phyloP scores from a whole-genome alignment of 2,797 vertebrate species.

The Agapornis canus region DNA sequence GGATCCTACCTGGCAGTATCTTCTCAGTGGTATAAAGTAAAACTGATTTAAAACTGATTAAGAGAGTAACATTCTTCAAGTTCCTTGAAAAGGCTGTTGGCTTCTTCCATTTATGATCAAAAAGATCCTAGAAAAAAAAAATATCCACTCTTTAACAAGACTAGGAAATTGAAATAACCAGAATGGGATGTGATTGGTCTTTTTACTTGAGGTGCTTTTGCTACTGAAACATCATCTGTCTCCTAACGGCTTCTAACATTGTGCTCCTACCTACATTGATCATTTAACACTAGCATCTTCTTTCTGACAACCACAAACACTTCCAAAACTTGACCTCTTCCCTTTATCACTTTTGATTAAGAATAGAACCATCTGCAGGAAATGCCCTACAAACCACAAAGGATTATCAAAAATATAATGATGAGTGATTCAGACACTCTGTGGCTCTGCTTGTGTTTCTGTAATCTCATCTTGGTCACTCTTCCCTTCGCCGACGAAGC shows the following conservation, averaged over 20 bases:
- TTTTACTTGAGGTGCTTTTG: constrained; percentile 47
- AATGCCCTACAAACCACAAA: constrained; percentile 64
- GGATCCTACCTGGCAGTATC: constrained; percentile 23
- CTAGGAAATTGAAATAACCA: constrained; percentile 60
- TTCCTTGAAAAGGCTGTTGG: constrained; percentile 28
- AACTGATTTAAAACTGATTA: constrained; percentile 38
- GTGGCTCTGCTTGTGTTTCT: constrained; percentile 1
- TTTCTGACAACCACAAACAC: constrained; percentile 63
- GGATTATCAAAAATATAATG: constrained; percentile 64
- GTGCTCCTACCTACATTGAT: constrained; percentile 54
- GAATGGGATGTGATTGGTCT: constrained; percentile 50
- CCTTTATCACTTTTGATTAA: constrained; percentile 63
- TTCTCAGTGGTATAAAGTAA: constrained; percentile 21
- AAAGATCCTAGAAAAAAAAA: constrained; percentile 48
- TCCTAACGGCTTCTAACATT: constrained; percentile 55
- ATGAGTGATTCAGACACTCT: constrained; percentile 49
- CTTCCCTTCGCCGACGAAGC: constrained; percentile 73
- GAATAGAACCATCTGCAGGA: constrained; percentile 55
- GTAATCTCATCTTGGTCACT: constrained; percentile 56
- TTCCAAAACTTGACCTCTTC: constrained; percentile 67
- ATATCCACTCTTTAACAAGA: constrained; percentile 12
- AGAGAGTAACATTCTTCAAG: constrained; percentile 31
- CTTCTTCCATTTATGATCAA: constrained; percentile 52
- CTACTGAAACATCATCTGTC: constrained; percentile 22
- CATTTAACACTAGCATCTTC: constrained; percentile 61